Evolutionary conservation across 2,113 vertebrate species (phyloP).

Genomic region (Suncus etruscus): DNA sequence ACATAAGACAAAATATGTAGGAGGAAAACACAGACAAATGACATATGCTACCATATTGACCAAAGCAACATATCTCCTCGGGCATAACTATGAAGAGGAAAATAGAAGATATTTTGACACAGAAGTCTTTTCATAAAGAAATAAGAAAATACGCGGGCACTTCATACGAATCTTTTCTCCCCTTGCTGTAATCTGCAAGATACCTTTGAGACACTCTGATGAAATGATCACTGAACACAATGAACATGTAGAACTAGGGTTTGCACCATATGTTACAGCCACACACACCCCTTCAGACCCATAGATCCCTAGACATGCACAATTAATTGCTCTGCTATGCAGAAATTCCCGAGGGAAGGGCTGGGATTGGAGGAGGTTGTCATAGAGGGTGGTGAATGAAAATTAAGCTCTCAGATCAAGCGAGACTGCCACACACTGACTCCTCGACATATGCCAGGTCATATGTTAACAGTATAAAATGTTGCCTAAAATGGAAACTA

Average conservation of each 20-base stretch:
- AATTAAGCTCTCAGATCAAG: background rate
- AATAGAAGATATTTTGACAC: background rate
- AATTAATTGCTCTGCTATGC: background rate
- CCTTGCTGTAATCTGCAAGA: background rate
- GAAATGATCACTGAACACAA: background rate
- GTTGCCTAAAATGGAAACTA: background rate
- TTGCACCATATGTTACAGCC: background rate
- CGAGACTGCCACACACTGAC: background rate
- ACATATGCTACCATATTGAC: background rate
- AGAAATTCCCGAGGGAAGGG: background rate
- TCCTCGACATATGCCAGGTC: background rate
- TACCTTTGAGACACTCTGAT: background rate
- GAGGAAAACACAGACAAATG: background rate
- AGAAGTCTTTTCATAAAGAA: background rate
- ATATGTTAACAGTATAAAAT: background rate
- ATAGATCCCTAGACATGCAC: background rate
- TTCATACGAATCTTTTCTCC: conserved; percentile 14
- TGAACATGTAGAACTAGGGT: background rate
- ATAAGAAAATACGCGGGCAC: background rate
- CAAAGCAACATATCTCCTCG: background rate
- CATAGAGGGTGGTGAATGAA: background rate
- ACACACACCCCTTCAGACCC: no score
- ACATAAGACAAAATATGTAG: background rate
- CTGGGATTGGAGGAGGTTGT: background rate
- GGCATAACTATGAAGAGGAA: background rate